Conservation (phyloP, 2,888 invertebrate genomes). For the Thecophora atra region DNA sequence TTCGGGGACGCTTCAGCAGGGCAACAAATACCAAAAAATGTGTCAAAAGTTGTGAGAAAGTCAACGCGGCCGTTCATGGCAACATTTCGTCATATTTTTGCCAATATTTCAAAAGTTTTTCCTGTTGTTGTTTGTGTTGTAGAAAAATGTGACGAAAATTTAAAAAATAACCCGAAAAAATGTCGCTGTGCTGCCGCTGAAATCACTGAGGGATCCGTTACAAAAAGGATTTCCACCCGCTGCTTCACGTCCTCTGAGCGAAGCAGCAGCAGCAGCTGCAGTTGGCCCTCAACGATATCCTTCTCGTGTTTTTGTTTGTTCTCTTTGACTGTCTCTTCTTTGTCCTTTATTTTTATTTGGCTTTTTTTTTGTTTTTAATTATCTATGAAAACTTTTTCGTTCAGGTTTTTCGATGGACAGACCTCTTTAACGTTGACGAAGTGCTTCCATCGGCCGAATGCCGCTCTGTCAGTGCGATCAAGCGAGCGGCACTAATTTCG, state of each 20-base stretch:
- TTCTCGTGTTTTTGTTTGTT: background rate
- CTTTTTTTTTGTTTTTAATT: background rate
- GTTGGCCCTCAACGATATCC: background rate
- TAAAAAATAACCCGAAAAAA: background rate
- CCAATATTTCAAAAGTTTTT: slow-evolving; percentile 10
- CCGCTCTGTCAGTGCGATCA: background rate
- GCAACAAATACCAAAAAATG: background rate
- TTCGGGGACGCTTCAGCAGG: background rate
- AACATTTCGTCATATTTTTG: slow-evolving; percentile 16
- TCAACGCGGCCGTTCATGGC: background rate
- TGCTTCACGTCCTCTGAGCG: background rate
- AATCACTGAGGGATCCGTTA: slow-evolving; percentile 10
- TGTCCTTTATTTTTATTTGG: background rate
- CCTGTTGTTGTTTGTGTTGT: background rate
- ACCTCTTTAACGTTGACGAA: slow-evolving; percentile 6
- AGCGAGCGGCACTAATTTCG: background rate
- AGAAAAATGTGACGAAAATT: background rate
- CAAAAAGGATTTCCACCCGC: slow-evolving; percentile 7
- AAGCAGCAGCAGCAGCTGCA: background rate
- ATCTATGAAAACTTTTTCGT: slow-evolving; percentile 20
- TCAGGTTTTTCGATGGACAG: background rate
- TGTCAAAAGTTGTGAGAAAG: slow-evolving; percentile 4
- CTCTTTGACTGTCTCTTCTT: background rate
- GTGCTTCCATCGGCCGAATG: background rate
- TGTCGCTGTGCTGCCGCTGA: background rate